Evolutionary conservation across 2,888 invertebrate genomes (phyloP), one percentile per base, ranked within the genome.

Genomic region (Pterostichus niger): DNA sequence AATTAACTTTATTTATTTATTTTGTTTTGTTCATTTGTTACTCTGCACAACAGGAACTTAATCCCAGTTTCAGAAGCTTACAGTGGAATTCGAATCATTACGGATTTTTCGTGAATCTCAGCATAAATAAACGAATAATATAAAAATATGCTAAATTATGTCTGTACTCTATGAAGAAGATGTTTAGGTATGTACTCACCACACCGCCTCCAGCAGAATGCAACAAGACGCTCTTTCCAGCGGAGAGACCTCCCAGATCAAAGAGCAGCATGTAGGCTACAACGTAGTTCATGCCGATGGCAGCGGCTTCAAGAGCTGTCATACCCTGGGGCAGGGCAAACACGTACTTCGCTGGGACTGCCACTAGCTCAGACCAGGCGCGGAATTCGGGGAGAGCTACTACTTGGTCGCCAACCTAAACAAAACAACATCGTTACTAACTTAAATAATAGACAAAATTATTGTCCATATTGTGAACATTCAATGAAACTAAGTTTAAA

Each of bases 161-260:
- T 24, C 24, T 24, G 3, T 24, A 24, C 24, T 24, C 24, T 24
- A 1, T 24, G 24, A 24, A 24, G 24, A 24, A 24, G 24, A 24
- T 24, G 3, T 24, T 3, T 24, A 24, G 24, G 24, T 24, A 40
- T 7, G 40, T 40, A 94, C 96, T 94, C 91, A 95, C 97, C 92
- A 97, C 96, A 84, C 96, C 96, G 84, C 97, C 97, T 44, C 96
- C 97, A 86, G 96, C 96, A 44, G 96, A 96, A 89, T 97, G 96
- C 11, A 97, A 92, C 84, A 97, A 92, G 9, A 97, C 92, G 85
- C 94, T 95, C 91, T 96, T 96, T 85, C 96, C 96, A 44, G 94
- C 92, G 11, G 94, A 92, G 71, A 97, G 91, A 86, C 94, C 94
- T 82, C 95, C 96, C 89, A 96, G 92, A 88, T 97, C 96, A 90